Evolutionary conservation across 2,113 vertebrate species (phyloP).

Genomic region (Rhombomys opimus): DNA sequence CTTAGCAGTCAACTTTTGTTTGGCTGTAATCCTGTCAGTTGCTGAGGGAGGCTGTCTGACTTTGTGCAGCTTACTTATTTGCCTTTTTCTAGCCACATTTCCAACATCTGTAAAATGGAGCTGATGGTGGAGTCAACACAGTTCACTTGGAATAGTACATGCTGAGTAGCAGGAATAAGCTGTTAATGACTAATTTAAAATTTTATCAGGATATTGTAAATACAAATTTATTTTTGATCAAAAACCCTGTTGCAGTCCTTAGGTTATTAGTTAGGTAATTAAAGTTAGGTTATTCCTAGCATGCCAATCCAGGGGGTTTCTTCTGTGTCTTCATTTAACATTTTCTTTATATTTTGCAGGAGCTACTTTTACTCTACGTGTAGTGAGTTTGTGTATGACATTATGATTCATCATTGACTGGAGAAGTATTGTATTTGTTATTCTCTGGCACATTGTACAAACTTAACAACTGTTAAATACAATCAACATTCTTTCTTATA

Average conservation of each 20-base stretch:
- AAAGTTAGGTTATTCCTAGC: neutral
- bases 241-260: neutral
- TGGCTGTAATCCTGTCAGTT: neutral
- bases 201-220: neutral
- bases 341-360: neutral
- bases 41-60: neutral
- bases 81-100: neutral
- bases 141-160: neutral
- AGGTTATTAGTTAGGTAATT: too few relatives aligned
- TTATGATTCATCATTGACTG: neutral
- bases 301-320: neutral
- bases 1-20: neutral
- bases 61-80: neutral
- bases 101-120: conserved; percentile 41
- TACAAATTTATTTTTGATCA: neutral
- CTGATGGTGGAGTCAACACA: neutral
- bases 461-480: neutral
- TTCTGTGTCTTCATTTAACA: neutral
- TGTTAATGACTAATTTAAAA: neutral
- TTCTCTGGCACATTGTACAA: neutral
- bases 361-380: neutral
- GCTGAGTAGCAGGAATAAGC: neutral
- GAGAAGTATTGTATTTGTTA: neutral
- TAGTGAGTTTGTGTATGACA: neutral
- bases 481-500: neutral